phyloP scores from a whole-genome alignment of 2,113 vertebrate species.

The Microcebus murinus region DNA sequence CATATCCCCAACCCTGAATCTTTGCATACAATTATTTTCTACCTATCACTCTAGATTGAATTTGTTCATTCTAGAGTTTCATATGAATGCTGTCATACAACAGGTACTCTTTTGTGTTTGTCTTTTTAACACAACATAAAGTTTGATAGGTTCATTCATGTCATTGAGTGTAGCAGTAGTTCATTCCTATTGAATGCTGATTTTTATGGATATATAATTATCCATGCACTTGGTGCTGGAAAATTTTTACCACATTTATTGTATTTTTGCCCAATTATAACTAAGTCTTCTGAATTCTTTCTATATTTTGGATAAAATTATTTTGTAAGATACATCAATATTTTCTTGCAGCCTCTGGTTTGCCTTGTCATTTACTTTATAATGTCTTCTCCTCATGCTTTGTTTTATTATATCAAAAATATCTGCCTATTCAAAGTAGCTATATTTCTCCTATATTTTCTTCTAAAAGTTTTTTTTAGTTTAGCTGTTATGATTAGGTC shows the following conservation, averaged over 20 bases:
- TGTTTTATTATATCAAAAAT: background rate
- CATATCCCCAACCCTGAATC: background rate
- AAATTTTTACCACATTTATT: background rate
- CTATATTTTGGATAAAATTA: background rate
- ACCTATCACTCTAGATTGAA: background rate
- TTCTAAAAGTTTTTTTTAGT: no score
- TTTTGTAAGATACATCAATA: background rate
- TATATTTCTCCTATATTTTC: background rate
- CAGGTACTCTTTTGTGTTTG: background rate
- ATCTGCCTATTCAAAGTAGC: background rate
- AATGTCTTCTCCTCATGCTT: background rate
- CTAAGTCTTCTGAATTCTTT: background rate
- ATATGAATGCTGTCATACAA: background rate
- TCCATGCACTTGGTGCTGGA: background rate
- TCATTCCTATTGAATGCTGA: background rate
- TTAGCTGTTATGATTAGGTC: background rate
- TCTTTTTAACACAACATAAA: background rate
- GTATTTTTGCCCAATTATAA: background rate
- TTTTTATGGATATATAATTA: background rate
- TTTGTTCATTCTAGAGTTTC: background rate
- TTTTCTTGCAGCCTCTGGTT: background rate
- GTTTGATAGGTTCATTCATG: background rate
- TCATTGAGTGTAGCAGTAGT: background rate
- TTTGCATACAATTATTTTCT: background rate
- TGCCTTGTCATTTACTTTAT: background rate